A percentile compares a stretch with the other conserved stretches of the same genome.
Evolutionary conservation across 1,140 invertebrate species (phyloP).

Genomic region (Zaprionus inermis): DNA sequence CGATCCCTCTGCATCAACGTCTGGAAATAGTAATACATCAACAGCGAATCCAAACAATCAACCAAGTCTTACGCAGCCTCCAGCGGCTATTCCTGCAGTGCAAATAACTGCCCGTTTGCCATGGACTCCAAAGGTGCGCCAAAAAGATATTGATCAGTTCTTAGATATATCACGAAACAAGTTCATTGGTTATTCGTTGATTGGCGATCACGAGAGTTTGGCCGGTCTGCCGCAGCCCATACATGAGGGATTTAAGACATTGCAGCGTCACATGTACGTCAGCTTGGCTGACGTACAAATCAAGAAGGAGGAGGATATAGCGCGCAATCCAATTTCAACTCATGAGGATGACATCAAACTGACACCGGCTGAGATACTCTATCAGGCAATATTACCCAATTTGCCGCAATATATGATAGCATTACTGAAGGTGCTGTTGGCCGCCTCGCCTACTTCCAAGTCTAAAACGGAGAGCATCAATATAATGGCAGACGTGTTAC

Average conservation of each 20-base stretch:
- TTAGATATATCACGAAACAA: conserved; percentile 95
- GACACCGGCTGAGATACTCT: conserved; percentile 94
- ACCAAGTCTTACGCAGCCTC: conserved; percentile 57
- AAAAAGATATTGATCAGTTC: conserved; percentile 96
- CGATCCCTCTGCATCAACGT: conserved; percentile 76
- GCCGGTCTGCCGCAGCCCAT: conserved; percentile 97
- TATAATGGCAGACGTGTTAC: conserved; percentile 98
- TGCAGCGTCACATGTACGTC: conserved; percentile 94
- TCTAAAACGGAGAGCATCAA: conserved; percentile 99
- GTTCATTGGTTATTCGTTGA: conserved; percentile 96
- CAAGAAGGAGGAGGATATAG: conserved; percentile 92
- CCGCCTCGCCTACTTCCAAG: conserved; percentile 98
- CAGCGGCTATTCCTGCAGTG: conserved; percentile 61
- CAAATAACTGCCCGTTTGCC: conserved; percentile 87
- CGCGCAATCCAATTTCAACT: conserved; percentile 90
- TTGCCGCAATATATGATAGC: conserved; percentile 99
- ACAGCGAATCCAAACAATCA: conserved; percentile 82
- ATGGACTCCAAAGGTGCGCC: conserved; percentile 98
- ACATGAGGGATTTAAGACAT: conserved; percentile 95
- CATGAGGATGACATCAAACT: conserved; percentile 89
- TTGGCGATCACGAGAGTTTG: conserved; percentile 93
- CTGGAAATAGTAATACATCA: conserved; percentile 48
- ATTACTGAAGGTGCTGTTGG: conserved; percentile 97
- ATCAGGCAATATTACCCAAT: conserved; percentile 95
- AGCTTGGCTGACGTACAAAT: conserved; percentile 93